A percentile compares a stretch with the other conserved stretches of the same genome.
Conservation (phyloP, 2,113 vertebrate species). For the Pluvianellus socialis region DNA sequence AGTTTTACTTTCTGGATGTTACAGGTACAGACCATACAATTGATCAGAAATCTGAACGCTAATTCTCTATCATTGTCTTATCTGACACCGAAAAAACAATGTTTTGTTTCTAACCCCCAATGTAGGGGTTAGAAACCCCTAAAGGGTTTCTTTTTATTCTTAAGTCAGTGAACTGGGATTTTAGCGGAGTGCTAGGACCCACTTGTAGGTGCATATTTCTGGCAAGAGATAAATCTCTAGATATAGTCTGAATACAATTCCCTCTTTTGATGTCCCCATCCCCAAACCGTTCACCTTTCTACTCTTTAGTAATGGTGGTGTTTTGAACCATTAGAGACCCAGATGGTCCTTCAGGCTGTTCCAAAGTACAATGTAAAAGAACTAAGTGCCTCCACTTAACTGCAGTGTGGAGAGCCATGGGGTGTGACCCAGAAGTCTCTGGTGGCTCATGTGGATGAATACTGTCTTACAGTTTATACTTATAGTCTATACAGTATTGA, state of each 20-base stretch:
- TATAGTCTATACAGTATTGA: neutral
- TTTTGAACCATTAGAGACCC: neutral
- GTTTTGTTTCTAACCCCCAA: neutral
- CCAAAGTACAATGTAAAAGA: neutral
- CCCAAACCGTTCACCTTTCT: neutral
- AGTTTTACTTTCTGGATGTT: neutral
- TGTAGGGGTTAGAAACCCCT: neutral
- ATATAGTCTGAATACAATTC: neutral
- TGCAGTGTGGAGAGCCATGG: accelerated
- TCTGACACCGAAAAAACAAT: neutral
- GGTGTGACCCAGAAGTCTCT: neutral
- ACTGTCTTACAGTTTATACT: neutral
- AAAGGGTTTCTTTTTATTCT: neutral
- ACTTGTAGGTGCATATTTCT: neutral
- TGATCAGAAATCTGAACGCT: neutral
- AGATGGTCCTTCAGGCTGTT: neutral
- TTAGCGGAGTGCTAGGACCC: neutral
- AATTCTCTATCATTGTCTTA: neutral
- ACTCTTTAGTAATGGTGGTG: neutral
- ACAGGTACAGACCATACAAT: neutral
- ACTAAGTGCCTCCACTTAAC: accelerated
- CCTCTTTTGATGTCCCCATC: neutral
- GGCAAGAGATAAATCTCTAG: neutral
- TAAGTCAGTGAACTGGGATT: neutral
- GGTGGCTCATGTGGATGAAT: neutral